A percentile compares a stretch with the other conserved stretches of the same genome.
phyloP scores from a whole-genome alignment of 2,113 vertebrate species.

The Gymnobelideus leadbeateri region DNA sequence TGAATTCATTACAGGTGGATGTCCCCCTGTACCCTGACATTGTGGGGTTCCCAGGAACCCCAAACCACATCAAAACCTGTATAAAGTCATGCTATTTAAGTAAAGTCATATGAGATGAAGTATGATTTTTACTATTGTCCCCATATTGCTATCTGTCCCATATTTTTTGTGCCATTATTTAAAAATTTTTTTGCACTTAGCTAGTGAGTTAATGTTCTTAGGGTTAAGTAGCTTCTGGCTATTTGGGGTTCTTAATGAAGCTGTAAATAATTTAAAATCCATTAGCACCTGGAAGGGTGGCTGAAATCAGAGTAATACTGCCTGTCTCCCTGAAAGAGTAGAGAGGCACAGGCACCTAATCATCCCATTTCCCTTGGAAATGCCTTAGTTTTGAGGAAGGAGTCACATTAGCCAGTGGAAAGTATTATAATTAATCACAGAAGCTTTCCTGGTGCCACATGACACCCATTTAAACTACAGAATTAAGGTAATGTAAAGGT shows the following conservation, averaged over 20 bases:
- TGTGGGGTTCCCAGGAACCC: no score
- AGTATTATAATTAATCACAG: constrained; percentile 70
- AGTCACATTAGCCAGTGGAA: constrained; percentile 43
- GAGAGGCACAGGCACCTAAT: constrained; percentile 26
- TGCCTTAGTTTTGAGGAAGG: constrained; percentile 38
- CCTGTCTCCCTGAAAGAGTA: constrained; percentile 24
- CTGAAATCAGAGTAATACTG: neutral
- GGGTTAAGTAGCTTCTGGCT: constrained; percentile 2
- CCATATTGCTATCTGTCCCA: neutral
- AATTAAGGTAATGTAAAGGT: constrained; percentile 57
- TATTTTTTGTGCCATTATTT: constrained; percentile 19
- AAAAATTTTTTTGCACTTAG: constrained; percentile 31
- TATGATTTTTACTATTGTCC: neutral
- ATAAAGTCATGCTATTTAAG: neutral
- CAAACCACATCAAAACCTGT: neutral
- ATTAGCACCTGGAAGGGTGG: constrained; percentile 53
- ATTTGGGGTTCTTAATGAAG: constrained; percentile 40
- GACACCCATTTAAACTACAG: constrained; percentile 60
- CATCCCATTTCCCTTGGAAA: constrained; percentile 51
- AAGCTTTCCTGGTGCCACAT: constrained; percentile 44
- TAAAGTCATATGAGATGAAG: neutral
- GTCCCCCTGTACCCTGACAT: no score
- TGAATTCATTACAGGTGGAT: no score
- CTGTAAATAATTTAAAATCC: constrained; percentile 67
- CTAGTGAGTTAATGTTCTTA: constrained; percentile 27